These are phyloP conservation scores for Cottus gobio DNA, from an alignment of 2,113 vertebrate genomes.

Conservation along the genomic window DNA sequence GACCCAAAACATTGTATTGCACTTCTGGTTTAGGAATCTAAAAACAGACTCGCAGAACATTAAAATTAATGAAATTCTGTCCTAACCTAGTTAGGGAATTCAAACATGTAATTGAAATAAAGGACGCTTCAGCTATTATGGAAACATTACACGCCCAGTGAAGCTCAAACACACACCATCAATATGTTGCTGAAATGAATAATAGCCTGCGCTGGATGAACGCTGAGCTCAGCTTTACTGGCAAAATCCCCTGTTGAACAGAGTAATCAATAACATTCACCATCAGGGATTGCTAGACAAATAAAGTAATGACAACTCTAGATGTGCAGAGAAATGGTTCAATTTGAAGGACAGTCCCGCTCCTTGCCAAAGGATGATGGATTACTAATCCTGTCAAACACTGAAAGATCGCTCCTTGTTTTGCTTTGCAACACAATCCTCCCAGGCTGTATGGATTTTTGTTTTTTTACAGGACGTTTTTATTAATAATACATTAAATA, in stretches of 20 bases:
- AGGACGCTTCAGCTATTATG: slow-evolving; percentile 21
- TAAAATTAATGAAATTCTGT: neutral
- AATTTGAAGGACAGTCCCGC: slow-evolving; percentile 39
- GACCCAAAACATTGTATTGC: neutral
- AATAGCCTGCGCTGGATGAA: slow-evolving; percentile 50
- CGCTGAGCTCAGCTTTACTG: slow-evolving; percentile 74
- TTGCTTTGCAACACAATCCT: slow-evolving; percentile 50
- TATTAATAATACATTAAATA: slow-evolving; percentile 43
- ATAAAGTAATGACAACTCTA: slow-evolving; percentile 68
- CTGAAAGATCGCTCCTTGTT: slow-evolving; percentile 44
- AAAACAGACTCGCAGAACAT: neutral
- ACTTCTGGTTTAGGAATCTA: neutral
- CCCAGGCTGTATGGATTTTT: slow-evolving; percentile 12
- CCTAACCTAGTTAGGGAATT: slow-evolving; percentile 7
- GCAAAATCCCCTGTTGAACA: slow-evolving; percentile 57
- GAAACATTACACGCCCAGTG: slow-evolving; percentile 27
- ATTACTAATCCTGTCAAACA: slow-evolving; percentile 50
- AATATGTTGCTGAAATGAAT: slow-evolving; percentile 62
- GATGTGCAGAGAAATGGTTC: slow-evolving; percentile 66
- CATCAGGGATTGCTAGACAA: slow-evolving; percentile 64
- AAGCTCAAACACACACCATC: slow-evolving; percentile 31
- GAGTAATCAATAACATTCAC: slow-evolving; percentile 72
- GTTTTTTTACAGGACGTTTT: slow-evolving; percentile 15
- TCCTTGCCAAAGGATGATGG: slow-evolving; percentile 46
- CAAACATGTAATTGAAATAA: neutral